phyloP scores from a whole-genome alignment of 2,888 invertebrate species.

The Stegana nigrithorax region DNA sequence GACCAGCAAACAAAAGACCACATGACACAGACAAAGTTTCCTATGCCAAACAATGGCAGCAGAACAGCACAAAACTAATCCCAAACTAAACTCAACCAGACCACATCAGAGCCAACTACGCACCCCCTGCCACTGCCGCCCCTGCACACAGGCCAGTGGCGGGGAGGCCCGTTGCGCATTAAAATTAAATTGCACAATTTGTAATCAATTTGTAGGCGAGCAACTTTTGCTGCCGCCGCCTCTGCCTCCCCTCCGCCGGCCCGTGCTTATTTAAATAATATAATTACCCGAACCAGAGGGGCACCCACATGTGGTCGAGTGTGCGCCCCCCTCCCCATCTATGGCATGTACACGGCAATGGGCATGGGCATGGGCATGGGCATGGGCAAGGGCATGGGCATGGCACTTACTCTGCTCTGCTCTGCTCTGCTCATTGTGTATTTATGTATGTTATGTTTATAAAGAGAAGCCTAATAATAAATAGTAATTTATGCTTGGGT shows the following conservation, averaged over 20 bases:
- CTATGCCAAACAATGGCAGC: no score
- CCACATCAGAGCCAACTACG: no score
- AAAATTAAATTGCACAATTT: constrained; percentile 43
- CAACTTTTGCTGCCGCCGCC: constrained; percentile 3
- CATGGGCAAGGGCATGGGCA: not conserved
- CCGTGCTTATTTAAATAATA: constrained; percentile 5
- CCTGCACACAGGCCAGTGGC: no score
- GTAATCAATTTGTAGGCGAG: constrained; percentile 52
- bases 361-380: no score
- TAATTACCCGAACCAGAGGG: constrained; percentile 4
- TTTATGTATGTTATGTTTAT: constrained; percentile 1
- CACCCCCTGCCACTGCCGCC: no score
- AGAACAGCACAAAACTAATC: no score
- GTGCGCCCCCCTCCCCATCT: no score
- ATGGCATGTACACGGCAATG: no score
- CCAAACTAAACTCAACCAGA: no score
- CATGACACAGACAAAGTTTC: not conserved
- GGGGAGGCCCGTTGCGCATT: constrained; percentile 8
- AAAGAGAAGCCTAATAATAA: constrained; percentile 13
- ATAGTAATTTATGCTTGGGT: constrained; percentile 5
- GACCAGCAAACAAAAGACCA: not conserved
- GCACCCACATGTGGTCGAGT: constrained; percentile 5
- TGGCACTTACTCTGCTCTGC: not conserved
- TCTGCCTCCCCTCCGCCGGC: not conserved
- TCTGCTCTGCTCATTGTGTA: no score